phyloP scores from a whole-genome alignment of 2,797 vertebrate species.

The Gymnopithys bicolor region DNA sequence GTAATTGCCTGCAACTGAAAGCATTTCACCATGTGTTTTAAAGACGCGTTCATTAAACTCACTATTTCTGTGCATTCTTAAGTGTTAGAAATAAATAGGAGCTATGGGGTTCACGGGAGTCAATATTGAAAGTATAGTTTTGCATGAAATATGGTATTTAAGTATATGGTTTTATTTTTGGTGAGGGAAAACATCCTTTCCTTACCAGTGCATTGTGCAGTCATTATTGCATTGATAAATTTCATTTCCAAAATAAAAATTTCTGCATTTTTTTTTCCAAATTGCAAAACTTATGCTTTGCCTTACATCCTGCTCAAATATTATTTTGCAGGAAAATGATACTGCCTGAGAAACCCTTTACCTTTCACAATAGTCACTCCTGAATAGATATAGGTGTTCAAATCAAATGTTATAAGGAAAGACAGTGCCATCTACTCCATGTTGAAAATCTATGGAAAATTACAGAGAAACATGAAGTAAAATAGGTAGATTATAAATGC shows the following conservation, averaged over 20 bases:
- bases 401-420: conserved; percentile 62
- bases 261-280: neutral
- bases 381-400: conserved; percentile 32
- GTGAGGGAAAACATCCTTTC: neutral
- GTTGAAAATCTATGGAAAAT: conserved; percentile 59
- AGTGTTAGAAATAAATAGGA: neutral
- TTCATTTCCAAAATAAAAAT: neutral
- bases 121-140: neutral
- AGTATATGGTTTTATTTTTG: neutral
- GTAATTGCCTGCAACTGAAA: neutral
- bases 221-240: neutral
- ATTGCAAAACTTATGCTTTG: neutral
- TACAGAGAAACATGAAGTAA: conserved; percentile 58
- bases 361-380: conserved; percentile 40
- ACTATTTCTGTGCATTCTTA: neutral
- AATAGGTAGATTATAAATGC: conserved; percentile 71
- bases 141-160: neutral
- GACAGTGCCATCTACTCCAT: conserved; percentile 41
- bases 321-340: neutral
- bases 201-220: neutral
- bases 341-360: neutral
- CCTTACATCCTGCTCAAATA: neutral
- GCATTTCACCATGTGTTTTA: neutral
- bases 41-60: neutral
- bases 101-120: neutral